Conservation (phyloP, 2,797 vertebrate genomes). For the Diceros bicornis region DNA sequence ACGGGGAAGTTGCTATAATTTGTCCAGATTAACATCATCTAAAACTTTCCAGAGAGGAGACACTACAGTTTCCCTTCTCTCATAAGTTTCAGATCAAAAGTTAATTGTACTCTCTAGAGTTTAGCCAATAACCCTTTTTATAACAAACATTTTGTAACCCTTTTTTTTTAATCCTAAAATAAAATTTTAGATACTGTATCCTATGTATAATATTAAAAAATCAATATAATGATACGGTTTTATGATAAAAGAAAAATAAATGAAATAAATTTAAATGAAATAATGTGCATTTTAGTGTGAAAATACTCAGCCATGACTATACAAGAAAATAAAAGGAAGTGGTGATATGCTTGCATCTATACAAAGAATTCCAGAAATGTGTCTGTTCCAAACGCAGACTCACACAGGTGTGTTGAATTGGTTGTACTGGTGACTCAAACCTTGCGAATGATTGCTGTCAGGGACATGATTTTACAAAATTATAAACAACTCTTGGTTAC, state of each 20-base stretch:
- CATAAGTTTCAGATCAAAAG: conserved; percentile 6
- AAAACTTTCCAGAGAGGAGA: neutral
- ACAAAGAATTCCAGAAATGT: neutral
- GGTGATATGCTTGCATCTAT: neutral
- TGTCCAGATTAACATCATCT: neutral
- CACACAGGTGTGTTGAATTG: neutral
- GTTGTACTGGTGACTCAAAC: neutral
- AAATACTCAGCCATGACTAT: neutral
- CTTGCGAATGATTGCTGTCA: neutral
- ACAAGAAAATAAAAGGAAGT: neutral
- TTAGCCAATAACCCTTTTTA: neutral
- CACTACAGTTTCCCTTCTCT: neutral
- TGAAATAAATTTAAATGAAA: conserved; percentile 8
- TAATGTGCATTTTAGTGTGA: neutral
- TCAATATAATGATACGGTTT: neutral
- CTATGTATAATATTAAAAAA: neutral
- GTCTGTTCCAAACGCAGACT: neutral
- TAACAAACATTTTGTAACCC: neutral
- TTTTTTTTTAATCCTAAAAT: neutral
- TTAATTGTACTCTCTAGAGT: neutral
- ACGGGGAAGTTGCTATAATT: neutral
- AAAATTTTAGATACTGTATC: neutral
- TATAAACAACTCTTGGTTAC: conserved; percentile 7
- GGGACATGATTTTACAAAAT: neutral
- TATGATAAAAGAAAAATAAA: conserved; percentile 5